Evolutionary conservation across 2,888 invertebrate genomes (phyloP), one percentile per base, ranked within the genome.

Genomic region (Silvanus unidentatus): DNA sequence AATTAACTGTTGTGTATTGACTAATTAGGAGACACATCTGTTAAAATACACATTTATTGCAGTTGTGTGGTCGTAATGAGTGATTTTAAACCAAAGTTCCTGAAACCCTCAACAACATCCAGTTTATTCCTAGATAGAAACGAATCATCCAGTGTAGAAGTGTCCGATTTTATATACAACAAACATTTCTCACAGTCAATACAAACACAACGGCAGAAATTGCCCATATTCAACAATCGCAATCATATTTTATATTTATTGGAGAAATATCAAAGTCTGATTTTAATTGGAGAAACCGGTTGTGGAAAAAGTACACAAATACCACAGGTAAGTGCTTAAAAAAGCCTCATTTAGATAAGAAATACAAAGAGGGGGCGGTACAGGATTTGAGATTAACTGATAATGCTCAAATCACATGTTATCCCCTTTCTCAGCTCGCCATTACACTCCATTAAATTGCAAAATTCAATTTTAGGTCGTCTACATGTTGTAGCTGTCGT

Each of bases 301-400:
- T 91, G 89, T 58, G 96, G 97, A 28, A 93, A 98, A 73, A 94
- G 94, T 64, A 97, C 96, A 0, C 96, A 96, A 75, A 82, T 96
- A 50, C 93, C 94, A 39, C 93, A 92, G 83, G 92, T 91, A 72
- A 73, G 75, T 68, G 43, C 16, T 12, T 32, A 22, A 22, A 22
- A 22, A 22, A 22, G 8, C 4, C 8, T 5, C 22, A 22, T 22
- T 22, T 22, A 22, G 22, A 22, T 22, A 22, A 5, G n/a, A n/a
- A n/a, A n/a, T n/a, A n/a, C n/a, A n/a, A n/a, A n/a, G n/a, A n/a
- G n/a, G n/a, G n/a, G n/a, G n/a, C n/a, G n/a, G n/a, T n/a, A n/a
- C n/a, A n/a, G n/a, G n/a, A n/a, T n/a, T n/a, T n/a, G n/a, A n/a
- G n/a, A n/a, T n/a, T n/a, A n/a, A n/a, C n/a, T n/a, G n/a, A n/a